A percentile compares a stretch with the other conserved stretches of the same genome.
Conservation (phyloP, 2,888 invertebrate species). For the Allophyes oxyacanthae region DNA sequence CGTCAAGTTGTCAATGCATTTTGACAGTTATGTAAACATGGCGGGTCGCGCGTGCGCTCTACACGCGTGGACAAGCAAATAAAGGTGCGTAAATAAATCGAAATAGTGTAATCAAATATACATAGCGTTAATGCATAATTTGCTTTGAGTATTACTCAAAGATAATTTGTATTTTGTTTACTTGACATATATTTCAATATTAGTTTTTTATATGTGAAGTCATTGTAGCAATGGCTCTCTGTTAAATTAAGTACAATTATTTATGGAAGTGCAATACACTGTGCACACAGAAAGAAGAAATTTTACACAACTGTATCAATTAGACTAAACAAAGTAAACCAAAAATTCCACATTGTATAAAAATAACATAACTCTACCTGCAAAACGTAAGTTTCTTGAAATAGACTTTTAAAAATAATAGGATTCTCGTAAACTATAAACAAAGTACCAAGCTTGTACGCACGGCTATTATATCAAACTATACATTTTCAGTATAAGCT, state of each 20-base stretch:
- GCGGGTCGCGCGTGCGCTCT: conserved; percentile 46
- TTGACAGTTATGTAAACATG: conserved; percentile 80
- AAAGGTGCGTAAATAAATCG: conserved; percentile 37
- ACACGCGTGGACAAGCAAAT: conserved; percentile 37
- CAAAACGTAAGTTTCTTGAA: neutral
- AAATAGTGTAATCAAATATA: conserved; percentile 18
- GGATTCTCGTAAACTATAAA: neutral
- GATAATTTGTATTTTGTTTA: conserved; percentile 26
- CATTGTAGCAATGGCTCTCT: conserved; percentile 2
- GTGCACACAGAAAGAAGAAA: neutral
- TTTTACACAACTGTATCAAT: too few species aligned
- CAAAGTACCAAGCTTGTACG: neutral
- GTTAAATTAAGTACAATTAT: neutral
- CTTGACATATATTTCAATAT: conserved; percentile 13
- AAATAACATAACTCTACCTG: neutral
- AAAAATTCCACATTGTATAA: neutral
- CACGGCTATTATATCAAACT: too few species aligned
- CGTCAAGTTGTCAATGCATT: conserved; percentile 65
- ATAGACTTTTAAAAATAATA: neutral
- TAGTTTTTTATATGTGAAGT: conserved; percentile 16
- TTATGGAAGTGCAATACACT: too few species aligned
- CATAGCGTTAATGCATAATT: conserved; percentile 29
- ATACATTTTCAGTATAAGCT: too few species aligned
- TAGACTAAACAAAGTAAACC: too few species aligned
- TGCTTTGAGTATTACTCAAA: too few species aligned